These are phyloP conservation scores for Hirudo medicinalis DNA, from an alignment of 1,140 invertebrate genomes.

Conservation along the genomic window DNA sequence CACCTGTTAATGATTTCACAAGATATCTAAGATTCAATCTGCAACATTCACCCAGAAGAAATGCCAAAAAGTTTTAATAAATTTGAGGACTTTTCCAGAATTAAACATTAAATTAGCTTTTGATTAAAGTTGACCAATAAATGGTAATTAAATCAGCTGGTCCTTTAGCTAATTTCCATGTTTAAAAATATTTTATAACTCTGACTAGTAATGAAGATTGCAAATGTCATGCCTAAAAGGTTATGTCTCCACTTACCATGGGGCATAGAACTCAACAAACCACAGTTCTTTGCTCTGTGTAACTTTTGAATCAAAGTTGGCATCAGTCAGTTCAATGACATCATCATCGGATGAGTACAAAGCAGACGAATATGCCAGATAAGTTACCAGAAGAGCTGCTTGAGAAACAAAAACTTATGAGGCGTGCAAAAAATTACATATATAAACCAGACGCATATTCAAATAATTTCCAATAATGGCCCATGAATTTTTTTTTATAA, in stretches of 20 bases:
- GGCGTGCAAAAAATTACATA: too few relatives aligned
- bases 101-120: neutral
- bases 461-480: too few relatives aligned
- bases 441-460: too few relatives aligned
- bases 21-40: slow-evolving; percentile 16
- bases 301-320: slow-evolving; percentile 78
- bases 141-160: neutral
- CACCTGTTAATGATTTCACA: slow-evolving; percentile 39
- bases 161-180: neutral
- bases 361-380: slow-evolving; percentile 43
- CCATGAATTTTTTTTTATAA: too few relatives aligned
- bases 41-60: neutral
- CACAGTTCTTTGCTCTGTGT: slow-evolving; percentile 74
- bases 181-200: neutral
- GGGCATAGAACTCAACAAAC: slow-evolving; percentile 93
- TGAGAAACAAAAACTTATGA: neutral
- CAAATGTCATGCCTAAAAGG: neutral
- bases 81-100: neutral
- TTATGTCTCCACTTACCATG: slow-evolving; percentile 42
- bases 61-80: neutral
- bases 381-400: neutral
- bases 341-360: slow-evolving; percentile 66
- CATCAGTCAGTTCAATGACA: slow-evolving; percentile 76
- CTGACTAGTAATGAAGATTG: too few relatives aligned
- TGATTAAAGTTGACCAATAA: neutral